These are phyloP conservation scores for Acrobasis consociella DNA, from an alignment of 2,888 invertebrate genomes.

Conservation along the genomic window DNA sequence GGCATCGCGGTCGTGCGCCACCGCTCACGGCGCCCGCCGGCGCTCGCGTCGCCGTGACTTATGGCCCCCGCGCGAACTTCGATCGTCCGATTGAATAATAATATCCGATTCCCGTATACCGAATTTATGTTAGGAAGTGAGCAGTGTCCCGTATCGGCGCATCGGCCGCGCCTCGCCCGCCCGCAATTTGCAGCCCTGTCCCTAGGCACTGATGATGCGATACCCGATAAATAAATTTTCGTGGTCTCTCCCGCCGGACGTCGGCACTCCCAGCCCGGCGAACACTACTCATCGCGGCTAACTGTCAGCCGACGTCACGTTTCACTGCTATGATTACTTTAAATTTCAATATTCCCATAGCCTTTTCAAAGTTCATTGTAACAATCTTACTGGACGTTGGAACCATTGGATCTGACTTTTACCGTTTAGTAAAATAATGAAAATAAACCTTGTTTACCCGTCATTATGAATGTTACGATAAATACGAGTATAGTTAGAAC, in stretches of 20 bases:
- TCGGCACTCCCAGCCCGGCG: constrained; percentile 50
- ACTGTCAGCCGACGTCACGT: constrained; percentile 61
- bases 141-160: constrained; percentile 75
- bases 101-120: constrained; percentile 80
- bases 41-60: constrained; percentile 80
- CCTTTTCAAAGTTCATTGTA: constrained; percentile 36
- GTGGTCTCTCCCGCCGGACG: constrained; percentile 54
- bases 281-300: constrained; percentile 51
- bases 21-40: constrained; percentile 80
- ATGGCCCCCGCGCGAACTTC: constrained; percentile 79
- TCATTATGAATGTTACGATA: neutral
- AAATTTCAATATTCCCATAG: constrained; percentile 58
- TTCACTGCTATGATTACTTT: constrained; percentile 56
- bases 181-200: constrained; percentile 65
- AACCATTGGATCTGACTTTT: constrained; percentile 13
- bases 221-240: constrained; percentile 71
- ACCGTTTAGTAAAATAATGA: constrained; percentile 7
- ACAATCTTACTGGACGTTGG: constrained; percentile 35
- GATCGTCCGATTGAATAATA: constrained; percentile 82
- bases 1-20: constrained; percentile 79
- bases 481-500: neutral
- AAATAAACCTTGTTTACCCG: neutral
- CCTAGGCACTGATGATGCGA: constrained; percentile 64
- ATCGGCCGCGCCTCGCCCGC: constrained; percentile 63
- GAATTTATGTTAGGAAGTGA: constrained; percentile 81